Conservation (phyloP, 2,113 vertebrate species). For the Ahaetulla prasina region DNA sequence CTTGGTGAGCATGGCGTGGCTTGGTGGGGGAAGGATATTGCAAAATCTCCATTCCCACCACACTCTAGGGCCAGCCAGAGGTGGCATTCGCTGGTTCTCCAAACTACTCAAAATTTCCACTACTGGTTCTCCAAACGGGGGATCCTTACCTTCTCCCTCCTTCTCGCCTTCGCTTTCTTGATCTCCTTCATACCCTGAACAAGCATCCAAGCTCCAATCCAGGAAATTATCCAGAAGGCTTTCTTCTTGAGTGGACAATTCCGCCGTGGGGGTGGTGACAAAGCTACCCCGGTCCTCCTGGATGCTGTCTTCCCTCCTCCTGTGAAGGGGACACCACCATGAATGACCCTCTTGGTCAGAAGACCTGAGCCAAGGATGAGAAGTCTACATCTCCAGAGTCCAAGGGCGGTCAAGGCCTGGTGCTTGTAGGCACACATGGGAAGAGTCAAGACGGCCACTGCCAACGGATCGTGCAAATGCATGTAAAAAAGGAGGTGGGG, state of each 20-base stretch:
- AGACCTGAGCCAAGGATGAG: neutral
- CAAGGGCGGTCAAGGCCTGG: neutral
- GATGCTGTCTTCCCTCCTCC: conserved; percentile 82
- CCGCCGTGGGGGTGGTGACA: conserved; percentile 88
- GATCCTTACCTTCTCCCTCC: conserved; percentile 83
- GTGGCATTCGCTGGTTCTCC: too few relatives aligned
- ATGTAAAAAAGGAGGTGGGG: neutral
- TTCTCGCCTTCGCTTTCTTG: conserved; percentile 89
- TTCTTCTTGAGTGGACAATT: conserved; percentile 92
- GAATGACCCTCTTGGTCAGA: neutral
- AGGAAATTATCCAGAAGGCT: conserved; percentile 87
- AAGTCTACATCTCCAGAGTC: neutral
- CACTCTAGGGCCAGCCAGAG: too few relatives aligned
- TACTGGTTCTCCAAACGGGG: too few relatives aligned
- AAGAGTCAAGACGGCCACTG: neutral
- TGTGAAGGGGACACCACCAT: conserved; percentile 37
- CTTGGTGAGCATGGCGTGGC: too few relatives aligned
- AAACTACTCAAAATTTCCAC: too few relatives aligned
- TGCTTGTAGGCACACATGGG: neutral
- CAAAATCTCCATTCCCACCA: too few relatives aligned
- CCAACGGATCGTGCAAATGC: neutral
- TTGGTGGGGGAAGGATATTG: too few relatives aligned
- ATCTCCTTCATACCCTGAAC: conserved; percentile 92
- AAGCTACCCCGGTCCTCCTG: conserved; percentile 84
- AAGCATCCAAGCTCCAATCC: conserved; percentile 93